Evolutionary conservation across 1,140 invertebrate species (phyloP).

Genomic region (Gryllus bimaculatus): DNA sequence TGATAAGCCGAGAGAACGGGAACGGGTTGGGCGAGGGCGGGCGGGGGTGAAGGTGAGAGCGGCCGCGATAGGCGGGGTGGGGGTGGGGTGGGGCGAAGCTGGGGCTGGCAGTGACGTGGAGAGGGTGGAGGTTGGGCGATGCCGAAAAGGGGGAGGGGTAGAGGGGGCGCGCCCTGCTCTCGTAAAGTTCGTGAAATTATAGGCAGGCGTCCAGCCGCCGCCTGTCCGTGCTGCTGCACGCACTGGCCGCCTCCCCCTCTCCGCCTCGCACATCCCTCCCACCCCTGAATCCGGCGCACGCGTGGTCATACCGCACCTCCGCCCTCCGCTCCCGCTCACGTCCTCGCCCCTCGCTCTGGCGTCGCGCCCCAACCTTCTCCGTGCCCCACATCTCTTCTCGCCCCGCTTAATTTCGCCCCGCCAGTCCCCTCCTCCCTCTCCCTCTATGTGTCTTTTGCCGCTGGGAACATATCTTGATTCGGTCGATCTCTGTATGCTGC

Average conservation of each 20-base stretch:
- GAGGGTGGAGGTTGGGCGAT: too few relatives aligned
- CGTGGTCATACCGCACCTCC: background rate
- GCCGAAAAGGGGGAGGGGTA: background rate
- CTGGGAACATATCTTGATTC: too few relatives aligned
- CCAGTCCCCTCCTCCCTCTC: background rate
- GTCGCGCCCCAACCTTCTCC: background rate
- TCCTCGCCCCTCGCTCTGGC: too few relatives aligned
- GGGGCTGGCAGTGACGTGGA: too few relatives aligned
- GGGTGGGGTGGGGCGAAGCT: too few relatives aligned
- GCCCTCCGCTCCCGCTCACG: too few relatives aligned
- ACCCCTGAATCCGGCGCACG: background rate
- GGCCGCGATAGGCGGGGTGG: too few relatives aligned
- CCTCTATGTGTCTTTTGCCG: too few relatives aligned
- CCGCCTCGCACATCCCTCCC: background rate
- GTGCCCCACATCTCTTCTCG: background rate
- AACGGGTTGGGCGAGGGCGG: too few relatives aligned
- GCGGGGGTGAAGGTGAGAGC: too few relatives aligned
- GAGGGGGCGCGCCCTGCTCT: background rate
- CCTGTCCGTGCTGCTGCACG: background rate
- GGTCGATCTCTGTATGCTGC: too few relatives aligned
- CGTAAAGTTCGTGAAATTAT: conserved; percentile 4
- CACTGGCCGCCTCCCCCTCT: background rate
- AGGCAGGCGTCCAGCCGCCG: background rate
- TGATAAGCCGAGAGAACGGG: background rate
- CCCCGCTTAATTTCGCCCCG: background rate